A percentile compares a stretch with the other conserved stretches of the same genome.
Evolutionary conservation across 2,113 vertebrate genomes (phyloP).

Genomic region (Pteropus alecto): DNA sequence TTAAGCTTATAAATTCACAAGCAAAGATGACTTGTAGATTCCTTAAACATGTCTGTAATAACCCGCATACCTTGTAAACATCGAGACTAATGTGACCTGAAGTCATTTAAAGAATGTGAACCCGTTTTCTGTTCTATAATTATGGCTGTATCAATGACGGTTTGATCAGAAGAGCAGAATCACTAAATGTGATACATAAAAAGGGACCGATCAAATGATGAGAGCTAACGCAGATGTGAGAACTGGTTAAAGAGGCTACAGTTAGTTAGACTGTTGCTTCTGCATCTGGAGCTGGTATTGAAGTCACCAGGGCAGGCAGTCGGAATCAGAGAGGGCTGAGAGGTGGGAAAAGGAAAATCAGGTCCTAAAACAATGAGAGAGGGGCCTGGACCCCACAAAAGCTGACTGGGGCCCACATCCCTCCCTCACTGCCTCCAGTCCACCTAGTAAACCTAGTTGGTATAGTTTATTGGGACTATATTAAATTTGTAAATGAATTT

Average conservation of each 20-base stretch:
- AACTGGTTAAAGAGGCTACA: neutral
- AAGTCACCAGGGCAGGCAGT: neutral
- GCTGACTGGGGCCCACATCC: no score
- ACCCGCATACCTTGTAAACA: neutral
- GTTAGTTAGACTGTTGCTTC: neutral
- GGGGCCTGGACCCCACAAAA: neutral
- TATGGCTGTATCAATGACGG: neutral
- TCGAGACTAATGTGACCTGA: neutral
- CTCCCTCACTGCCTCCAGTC: neutral
- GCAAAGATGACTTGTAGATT: neutral
- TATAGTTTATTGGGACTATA: neutral
- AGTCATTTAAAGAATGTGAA: neutral
- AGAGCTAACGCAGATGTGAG: neutral
- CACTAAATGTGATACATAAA: neutral
- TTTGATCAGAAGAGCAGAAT: neutral
- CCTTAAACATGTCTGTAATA: neutral
- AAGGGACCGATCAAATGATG: neutral
- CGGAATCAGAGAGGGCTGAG: no score
- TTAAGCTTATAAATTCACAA: neutral
- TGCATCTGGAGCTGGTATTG: neutral
- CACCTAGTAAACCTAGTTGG: neutral
- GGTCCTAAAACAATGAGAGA: neutral
- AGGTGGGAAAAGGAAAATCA: neutral
- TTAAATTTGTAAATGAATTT: neutral
- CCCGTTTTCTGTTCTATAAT: neutral